Conservation (phyloP, 2,797 vertebrate genomes). For the Todus mexicanus region DNA sequence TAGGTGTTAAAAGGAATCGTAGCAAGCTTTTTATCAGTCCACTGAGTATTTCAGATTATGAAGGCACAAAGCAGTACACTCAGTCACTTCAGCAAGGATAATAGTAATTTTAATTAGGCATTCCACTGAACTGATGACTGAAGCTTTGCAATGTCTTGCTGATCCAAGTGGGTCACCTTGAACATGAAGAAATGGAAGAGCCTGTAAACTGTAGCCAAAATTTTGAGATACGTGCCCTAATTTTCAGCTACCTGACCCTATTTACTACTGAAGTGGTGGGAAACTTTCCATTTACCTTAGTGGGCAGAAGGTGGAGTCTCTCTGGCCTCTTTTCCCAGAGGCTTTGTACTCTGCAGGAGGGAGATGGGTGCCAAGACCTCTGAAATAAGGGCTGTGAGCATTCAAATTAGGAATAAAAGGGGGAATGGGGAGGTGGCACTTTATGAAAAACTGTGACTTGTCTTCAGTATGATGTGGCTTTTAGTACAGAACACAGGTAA, state of each 20-base stretch:
- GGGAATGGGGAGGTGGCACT: background rate
- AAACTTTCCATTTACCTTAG: background rate
- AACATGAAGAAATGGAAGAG: background rate
- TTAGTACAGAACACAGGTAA: background rate
- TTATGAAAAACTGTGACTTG: background rate
- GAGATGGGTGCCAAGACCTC: background rate
- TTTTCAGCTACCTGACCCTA: conserved; percentile 43
- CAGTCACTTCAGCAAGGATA: background rate
- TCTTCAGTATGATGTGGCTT: background rate
- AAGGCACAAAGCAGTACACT: background rate
- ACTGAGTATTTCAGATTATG: background rate
- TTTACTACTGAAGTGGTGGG: background rate
- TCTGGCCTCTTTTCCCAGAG: background rate
- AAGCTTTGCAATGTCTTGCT: background rate
- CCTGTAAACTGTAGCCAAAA: background rate
- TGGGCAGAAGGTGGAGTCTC: background rate
- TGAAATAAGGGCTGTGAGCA: background rate
- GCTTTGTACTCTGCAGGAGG: background rate
- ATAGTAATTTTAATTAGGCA: background rate
- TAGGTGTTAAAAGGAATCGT: background rate
- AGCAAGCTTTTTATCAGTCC: background rate
- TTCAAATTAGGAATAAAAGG: background rate
- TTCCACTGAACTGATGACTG: background rate
- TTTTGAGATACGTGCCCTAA: conserved; percentile 12
- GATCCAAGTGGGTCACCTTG: conserved; percentile 35